Conservation (phyloP, 2,888 invertebrate genomes). For the Auanema sp. region DNA sequence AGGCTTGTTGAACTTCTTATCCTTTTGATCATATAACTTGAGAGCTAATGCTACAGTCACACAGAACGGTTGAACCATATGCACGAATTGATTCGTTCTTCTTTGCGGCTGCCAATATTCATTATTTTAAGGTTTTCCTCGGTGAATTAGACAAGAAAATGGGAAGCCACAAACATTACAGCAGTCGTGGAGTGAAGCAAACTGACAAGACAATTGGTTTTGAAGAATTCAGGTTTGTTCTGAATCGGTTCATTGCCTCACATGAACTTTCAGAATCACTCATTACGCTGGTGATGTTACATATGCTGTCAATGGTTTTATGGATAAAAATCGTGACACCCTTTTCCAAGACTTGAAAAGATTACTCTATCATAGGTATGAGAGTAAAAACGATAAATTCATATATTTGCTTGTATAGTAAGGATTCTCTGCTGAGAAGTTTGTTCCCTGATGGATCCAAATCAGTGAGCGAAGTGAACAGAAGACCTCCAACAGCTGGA, state of each 20-base stretch:
- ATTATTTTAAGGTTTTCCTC: slow-evolving; percentile 74
- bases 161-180: slow-evolving; percentile 83
- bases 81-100: neutral
- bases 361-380: slow-evolving; percentile 76
- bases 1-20: too few species aligned
- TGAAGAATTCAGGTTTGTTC: slow-evolving; percentile 56
- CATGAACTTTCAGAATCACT: slow-evolving; percentile 69
- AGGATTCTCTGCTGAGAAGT: slow-evolving; percentile 72
- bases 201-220: slow-evolving; percentile 68
- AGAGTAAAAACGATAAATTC: neutral
- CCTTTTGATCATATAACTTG: too few species aligned
- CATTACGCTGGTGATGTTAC: slow-evolving; percentile 97
- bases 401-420: slow-evolving; percentile 23
- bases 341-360: slow-evolving; percentile 95
- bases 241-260: neutral
- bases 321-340: slow-evolving; percentile 96
- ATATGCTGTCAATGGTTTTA: slow-evolving; percentile 84
- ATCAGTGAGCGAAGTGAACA: slow-evolving; percentile 87
- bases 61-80: too few species aligned
- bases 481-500: slow-evolving; percentile 90
- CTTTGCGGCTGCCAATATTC: too few species aligned
- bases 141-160: slow-evolving; percentile 91
- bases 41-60: too few species aligned
- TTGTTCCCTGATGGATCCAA: slow-evolving; percentile 98
- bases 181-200: slow-evolving; percentile 75